Evolutionary conservation across 2,113 vertebrate species (phyloP), one percentile per base, ranked within the genome.

Genomic region (Anhinga anhinga): DNA sequence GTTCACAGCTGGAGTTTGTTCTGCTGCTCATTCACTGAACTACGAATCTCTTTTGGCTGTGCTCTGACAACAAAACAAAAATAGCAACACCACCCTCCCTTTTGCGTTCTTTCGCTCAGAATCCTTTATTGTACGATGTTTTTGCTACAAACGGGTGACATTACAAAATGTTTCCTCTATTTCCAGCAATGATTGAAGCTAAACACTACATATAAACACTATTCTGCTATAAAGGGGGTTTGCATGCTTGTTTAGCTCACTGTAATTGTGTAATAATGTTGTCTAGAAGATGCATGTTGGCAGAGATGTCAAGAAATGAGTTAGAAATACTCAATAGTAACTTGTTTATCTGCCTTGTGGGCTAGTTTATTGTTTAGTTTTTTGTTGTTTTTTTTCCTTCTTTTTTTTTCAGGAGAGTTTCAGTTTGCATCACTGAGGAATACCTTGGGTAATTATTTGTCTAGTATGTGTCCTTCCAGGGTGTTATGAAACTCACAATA

Each of bases 41-140:
- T 79, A 42, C 59, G 85, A 82, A 87, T 92, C 58, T 90, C 59
- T 86, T 66, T 49, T 92, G 88, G 82, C 82, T 86, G 19, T 62
- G 50, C 45, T 79, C 62, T 5, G 6, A 63, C 21, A 65, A 25
- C 21, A 69, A 69, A 88, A 59, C 36, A 22, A 30, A 69, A 91
- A 38, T 4, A 84, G 34, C 44, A 69, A 1, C 8, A 13, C 23
- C 9, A 2, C 44, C 36, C 21, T 50, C 15, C 5, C 86, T 40
- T 78, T 34, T 36, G 2, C 2, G 0, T 67, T 67, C 45, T 74
- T 69, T 59, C 0, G 0, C 61, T 83, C 3, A 0, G 36, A 78
- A 20, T 40, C 55, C 63, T 47, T 62, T 36, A 20, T 29, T 47
- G 18, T 11, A 17, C 4, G 2, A 13, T 27, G 15, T 7, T n/a